Base-by-base conservation (phyloP, 2,888 invertebrate species). In the Pyrochroa serraticornis region DNA sequence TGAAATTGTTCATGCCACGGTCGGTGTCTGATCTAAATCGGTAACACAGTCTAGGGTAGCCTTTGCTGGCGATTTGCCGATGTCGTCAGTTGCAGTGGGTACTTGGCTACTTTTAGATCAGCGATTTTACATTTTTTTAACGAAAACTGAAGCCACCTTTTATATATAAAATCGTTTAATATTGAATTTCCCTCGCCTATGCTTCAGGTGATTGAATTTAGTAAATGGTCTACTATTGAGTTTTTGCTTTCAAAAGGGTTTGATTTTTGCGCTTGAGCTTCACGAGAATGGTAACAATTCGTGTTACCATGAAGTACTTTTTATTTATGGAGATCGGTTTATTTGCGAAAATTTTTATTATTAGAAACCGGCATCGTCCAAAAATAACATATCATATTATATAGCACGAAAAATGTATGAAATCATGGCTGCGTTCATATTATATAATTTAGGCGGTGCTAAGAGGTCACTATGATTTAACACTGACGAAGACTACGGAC, bases 41-140 rank as follows among this genome's bases (percentile, higher is more conserved):
- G 76, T 74, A 75, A 74, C 71, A 55, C 58, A 74, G 76, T 72
- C 76, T 76, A 76, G 76, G 75, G 73, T 74, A 74, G 70, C 73
- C 67, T 67, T 63, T 67, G 67, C 70, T 77, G 77, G 78, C 77
- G 65, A 68, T 66, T 65, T 77, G 78, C 78, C 77, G 74, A 73
- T 76, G 74, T 72, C 72, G 73, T 73, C 77, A 75, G 71, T 72
- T 76, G 74, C 74, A 73, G 63, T 72, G 71, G 70, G 68, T 73
- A 71, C 62, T 70, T 68, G 64, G 68, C 75, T 77, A 74, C 74
- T 76, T 75, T 74, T 73, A 75, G 75, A 72, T 71, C 64, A 62
- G 63, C 67, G 64, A 68, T 67, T 67, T 69, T 65, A 59, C 58
- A 66, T 66, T 67, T 62, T 66, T 59, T 65, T 65, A 59, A 63